These are phyloP conservation scores for Neoascia interrupta DNA, from an alignment of 2,888 invertebrate genomes.

Conservation along the genomic window DNA sequence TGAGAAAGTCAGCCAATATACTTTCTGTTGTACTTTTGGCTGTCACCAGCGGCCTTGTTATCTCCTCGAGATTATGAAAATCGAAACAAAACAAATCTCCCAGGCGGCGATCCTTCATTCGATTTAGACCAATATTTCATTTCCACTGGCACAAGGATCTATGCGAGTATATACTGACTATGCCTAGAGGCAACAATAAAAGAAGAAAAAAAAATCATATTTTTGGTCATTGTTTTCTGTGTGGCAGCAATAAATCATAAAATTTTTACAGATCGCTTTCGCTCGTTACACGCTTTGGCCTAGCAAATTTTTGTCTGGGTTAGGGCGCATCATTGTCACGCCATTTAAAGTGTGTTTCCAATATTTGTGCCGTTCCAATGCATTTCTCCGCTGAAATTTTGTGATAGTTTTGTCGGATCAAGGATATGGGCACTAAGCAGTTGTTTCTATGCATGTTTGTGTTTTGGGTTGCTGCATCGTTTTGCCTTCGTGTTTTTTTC, in stretches of 20 bases:
- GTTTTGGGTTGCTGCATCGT: conserved; percentile 44
- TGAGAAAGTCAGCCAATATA: conserved; percentile 41
- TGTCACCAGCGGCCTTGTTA: conserved; percentile 57
- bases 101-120: conserved; percentile 45
- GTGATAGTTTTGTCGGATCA: conserved; percentile 27
- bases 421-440: conserved; percentile 40
- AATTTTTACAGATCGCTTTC: conserved; percentile 72
- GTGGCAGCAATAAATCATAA: conserved; percentile 77
- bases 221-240: conserved; percentile 54
- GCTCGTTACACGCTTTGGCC: conserved; percentile 75
- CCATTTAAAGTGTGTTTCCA: conserved; percentile 55
- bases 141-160: conserved; percentile 40
- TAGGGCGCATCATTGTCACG: conserved; percentile 68
- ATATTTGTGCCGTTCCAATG: conserved; percentile 25
- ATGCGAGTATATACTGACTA: conserved; percentile 8
- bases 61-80: conserved; percentile 52
- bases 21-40: conserved; percentile 8
- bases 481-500: conserved; percentile 29
- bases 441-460: conserved; percentile 29
- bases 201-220: conserved; percentile 50
- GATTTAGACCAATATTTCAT: conserved; percentile 62
- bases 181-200: conserved; percentile 23
- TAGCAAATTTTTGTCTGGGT: conserved; percentile 61
- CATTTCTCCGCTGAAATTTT: too few species aligned
- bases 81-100: neutral